Base-by-base conservation (phyloP, 2,888 invertebrate species). In the Habroteleia sp. region DNA sequence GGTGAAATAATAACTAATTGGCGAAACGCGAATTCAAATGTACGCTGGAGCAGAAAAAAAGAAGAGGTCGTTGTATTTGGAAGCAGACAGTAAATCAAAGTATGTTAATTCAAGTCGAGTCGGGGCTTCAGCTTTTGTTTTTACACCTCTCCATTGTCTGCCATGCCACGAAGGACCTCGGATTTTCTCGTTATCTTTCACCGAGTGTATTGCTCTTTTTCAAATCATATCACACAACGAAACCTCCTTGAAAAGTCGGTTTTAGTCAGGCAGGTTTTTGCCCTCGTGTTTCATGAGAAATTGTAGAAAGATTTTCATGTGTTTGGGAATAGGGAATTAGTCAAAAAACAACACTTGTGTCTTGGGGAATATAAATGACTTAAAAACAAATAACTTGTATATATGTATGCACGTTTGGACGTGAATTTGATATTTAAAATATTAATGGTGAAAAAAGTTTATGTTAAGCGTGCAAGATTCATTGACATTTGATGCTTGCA, bases 171-270 rank as follows among this genome's bases (percentile, higher is more conserved):
- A 56, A 68, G 31, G 48, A 11, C 41, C 56, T 46, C 35, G 42
- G 58, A 58, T 68, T 68, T 68, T 58, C 68, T 58, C 42, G 68
- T 58, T 50, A 68, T 68, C 58, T 50, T 42, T 42, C 35, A 17
- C 16, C 68, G 35, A 50, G 42, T 56, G 27, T 69, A 69, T 60
- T 60, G 60, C 44, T 17, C 44, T 52, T 60, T 69, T 60, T 60
- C 42, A 50, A 68, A 58, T 50, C 58, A 54, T 50, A 50, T 68
- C 66, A 25, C 25, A n/a, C n/a, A n/a, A 48, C 29, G 16, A 33
- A 31, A 33, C 13, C 52, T 63, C 25, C 35, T 41, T 37, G 58
- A 42, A 46, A 48, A 48, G 29, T 48, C 39, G n/a, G 48, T 17
- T 37, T 23, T 39, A 8, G 23, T 42, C 16, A 1, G 3, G 8